Percentiles rank a stretch among this genome's conserved stretches.
phyloP scores from a whole-genome alignment of 2,888 invertebrate genomes.

The Trichacis sp. region DNA sequence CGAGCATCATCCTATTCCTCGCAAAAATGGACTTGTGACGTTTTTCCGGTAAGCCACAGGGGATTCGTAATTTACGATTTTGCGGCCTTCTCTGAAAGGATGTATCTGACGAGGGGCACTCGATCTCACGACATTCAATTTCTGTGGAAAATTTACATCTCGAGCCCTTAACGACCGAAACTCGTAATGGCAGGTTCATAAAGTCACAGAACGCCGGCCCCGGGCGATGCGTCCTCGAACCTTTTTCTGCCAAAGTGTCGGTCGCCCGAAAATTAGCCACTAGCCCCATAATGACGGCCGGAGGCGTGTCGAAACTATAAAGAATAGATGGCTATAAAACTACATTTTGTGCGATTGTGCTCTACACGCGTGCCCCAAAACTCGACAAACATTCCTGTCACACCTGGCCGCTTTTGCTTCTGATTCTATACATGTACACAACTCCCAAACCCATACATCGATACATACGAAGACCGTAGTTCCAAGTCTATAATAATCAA shows the following conservation, averaged over 20 bases:
- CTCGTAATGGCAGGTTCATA: constrained; percentile 44
- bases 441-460: too few species aligned
- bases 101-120: constrained; percentile 15
- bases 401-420: constrained; percentile 10
- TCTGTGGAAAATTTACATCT: constrained; percentile 35
- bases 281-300: constrained; percentile 49
- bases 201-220: constrained; percentile 36
- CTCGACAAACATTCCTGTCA: constrained; percentile 13
- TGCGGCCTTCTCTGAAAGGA: constrained; percentile 18
- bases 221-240: constrained; percentile 30
- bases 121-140: constrained; percentile 34
- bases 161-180: constrained; percentile 35
- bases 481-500: too few species aligned
- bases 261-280: constrained; percentile 42
- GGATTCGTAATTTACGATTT: too few species aligned
- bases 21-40: too few species aligned
- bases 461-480: too few species aligned
- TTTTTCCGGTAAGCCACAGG: too few species aligned
- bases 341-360: constrained; percentile 45
- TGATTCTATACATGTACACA: too few species aligned
- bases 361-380: constrained; percentile 39
- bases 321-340: constrained; percentile 52
- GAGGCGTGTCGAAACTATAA: constrained; percentile 51
- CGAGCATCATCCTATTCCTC: too few species aligned
- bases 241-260: constrained; percentile 31